A percentile compares a stretch with the other conserved stretches of the same genome.
Conservation (phyloP, 1,140 invertebrate genomes). For the Lepidostoma basale region DNA sequence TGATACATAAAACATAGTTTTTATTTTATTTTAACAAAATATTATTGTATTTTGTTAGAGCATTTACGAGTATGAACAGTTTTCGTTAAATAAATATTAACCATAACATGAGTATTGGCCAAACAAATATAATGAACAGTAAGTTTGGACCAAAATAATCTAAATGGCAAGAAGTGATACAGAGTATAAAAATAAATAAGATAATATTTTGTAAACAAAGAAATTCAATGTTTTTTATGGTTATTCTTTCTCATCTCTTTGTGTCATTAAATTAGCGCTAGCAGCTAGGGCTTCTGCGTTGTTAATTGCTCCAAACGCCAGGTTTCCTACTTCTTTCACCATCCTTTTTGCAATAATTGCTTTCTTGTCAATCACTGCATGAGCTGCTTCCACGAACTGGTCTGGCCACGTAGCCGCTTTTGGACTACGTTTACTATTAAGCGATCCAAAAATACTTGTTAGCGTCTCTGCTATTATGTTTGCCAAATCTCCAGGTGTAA, state of each 20-base stretch:
- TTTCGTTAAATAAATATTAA: too few relatives aligned
- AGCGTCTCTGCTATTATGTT: not conserved
- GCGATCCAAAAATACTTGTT: not conserved
- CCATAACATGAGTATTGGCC: too few relatives aligned
- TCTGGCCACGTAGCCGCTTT: not conserved
- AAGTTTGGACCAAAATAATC: too few relatives aligned
- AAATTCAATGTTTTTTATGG: not conserved
- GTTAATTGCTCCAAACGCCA: not conserved
- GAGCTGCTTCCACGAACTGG: not conserved
- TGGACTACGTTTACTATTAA: not conserved
- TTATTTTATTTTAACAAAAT: too few relatives aligned
- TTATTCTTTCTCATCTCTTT: not conserved
- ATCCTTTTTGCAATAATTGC: not conserved
- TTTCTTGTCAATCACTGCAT: not conserved
- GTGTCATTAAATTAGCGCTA: not conserved
- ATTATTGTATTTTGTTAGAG: too few relatives aligned
- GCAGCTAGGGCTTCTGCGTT: not conserved
- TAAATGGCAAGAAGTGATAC: too few relatives aligned
- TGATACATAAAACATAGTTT: too few relatives aligned
- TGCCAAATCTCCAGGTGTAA: not conserved
- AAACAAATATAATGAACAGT: too few relatives aligned
- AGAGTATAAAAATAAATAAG: too few relatives aligned
- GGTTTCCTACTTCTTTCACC: not conserved
- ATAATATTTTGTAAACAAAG: too few relatives aligned
- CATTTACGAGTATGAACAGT: too few relatives aligned